Conservation (phyloP, 2,113 vertebrate species). For the Nyctibius bracteatus region DNA sequence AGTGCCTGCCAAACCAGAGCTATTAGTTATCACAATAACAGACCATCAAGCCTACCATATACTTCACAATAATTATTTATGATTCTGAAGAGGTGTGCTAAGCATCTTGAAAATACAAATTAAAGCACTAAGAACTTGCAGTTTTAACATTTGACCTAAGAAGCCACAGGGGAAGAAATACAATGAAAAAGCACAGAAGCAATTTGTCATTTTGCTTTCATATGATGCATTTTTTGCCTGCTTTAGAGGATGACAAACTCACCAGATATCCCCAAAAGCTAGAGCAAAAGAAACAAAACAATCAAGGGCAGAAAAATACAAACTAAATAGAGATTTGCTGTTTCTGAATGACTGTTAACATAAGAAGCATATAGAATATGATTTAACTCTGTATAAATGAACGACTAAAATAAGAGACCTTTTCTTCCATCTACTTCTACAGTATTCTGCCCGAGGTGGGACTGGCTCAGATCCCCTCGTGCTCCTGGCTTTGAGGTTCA, state of each 20-base stretch:
- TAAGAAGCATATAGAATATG: neutral
- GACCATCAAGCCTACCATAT: neutral
- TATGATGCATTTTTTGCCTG: neutral
- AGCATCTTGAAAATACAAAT: neutral
- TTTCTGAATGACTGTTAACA: neutral
- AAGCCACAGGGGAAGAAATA: neutral
- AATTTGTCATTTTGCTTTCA: neutral
- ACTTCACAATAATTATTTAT: neutral
- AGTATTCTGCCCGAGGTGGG: neutral
- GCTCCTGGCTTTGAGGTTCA: neutral
- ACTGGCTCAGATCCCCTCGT: neutral
- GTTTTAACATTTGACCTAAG: neutral
- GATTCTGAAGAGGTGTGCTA: neutral
- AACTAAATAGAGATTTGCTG: neutral
- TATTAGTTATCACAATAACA: neutral
- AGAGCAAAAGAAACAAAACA: neutral
- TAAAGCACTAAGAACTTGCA: neutral
- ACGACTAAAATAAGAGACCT: neutral
- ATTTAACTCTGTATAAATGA: neutral
- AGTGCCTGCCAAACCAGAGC: neutral
- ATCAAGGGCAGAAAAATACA: neutral
- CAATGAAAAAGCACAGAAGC: neutral
- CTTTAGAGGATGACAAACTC: neutral
- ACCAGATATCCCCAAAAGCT: neutral
- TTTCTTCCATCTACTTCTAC: neutral